Conservation (phyloP, 1,140 invertebrate species). For the Trichonephila clavata region DNA sequence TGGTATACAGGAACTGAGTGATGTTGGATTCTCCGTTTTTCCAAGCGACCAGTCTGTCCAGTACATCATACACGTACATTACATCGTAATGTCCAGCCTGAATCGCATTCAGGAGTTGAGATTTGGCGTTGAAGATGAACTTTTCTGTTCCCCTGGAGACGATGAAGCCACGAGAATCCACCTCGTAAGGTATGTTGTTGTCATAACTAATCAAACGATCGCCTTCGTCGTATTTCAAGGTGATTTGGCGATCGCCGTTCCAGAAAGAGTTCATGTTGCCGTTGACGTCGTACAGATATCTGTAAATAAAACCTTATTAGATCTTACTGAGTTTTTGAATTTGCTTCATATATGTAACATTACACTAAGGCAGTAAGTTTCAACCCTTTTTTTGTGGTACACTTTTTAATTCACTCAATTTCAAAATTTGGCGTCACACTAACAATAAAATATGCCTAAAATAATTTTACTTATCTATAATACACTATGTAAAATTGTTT, state of each 20-base stretch:
- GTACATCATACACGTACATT: conserved; percentile 94
- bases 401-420: too few species aligned
- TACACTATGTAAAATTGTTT: too few species aligned
- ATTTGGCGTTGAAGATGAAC: conserved; percentile 96
- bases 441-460: too few species aligned
- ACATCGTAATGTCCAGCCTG: conserved; percentile 92
- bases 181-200: conserved; percentile 84
- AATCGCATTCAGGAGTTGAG: conserved; percentile 87
- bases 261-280: conserved; percentile 87
- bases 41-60: conserved; percentile 90
- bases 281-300: conserved; percentile 95
- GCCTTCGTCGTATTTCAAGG: conserved; percentile 93
- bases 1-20: conserved; percentile 97
- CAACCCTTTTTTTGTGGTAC: too few species aligned
- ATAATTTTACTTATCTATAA: too few species aligned
- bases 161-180: conserved; percentile 93
- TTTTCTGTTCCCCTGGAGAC: conserved; percentile 95
- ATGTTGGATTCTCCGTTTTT: conserved; percentile 96
- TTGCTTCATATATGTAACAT: too few species aligned
- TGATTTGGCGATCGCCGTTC: conserved; percentile 84
- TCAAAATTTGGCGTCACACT: too few species aligned
- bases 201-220: conserved; percentile 79
- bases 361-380: too few species aligned
- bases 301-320: conserved; percentile 89
- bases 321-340: neutral